Conservation (phyloP, 1,140 invertebrate genomes). For the Trachymyrmex septentrionalis region DNA sequence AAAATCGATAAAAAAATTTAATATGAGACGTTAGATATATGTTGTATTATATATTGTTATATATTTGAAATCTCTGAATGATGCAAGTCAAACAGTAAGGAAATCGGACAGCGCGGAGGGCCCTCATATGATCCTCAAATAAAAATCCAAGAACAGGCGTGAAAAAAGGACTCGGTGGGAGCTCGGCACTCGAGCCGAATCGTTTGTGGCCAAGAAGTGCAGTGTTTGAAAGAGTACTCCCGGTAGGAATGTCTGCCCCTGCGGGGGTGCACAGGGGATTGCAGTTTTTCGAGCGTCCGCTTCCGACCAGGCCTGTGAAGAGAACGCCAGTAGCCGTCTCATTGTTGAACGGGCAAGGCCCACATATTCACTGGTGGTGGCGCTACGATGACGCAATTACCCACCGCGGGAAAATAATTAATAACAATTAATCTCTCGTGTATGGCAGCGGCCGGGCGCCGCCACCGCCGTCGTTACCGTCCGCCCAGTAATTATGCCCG, state of each 20-base stretch:
- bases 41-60: background rate
- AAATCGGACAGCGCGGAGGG: background rate
- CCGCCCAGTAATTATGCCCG: conserved; percentile 85
- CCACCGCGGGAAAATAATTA: conserved; percentile 85
- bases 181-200: conserved; percentile 51
- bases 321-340: conserved; percentile 78
- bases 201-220: conserved; percentile 64
- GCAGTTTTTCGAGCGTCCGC: conserved; percentile 81
- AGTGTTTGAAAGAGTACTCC: conserved; percentile 75
- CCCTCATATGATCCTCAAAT: background rate
- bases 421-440: conserved; percentile 87
- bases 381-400: conserved; percentile 84
- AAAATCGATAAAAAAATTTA: background rate
- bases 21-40: background rate
- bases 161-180: conserved; percentile 28
- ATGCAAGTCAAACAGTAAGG: background rate
- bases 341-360: conserved; percentile 81
- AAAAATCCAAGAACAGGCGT: conserved; percentile 41
- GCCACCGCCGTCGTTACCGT: conserved; percentile 71
- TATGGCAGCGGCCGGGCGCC: conserved; percentile 72
- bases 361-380: conserved; percentile 70
- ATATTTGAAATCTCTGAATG: background rate
- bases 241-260: conserved; percentile 48
- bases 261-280: conserved; percentile 62
- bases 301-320: conserved; percentile 80